Conservation (phyloP, 2,888 invertebrate genomes). For the Polylopha cassiicola region DNA sequence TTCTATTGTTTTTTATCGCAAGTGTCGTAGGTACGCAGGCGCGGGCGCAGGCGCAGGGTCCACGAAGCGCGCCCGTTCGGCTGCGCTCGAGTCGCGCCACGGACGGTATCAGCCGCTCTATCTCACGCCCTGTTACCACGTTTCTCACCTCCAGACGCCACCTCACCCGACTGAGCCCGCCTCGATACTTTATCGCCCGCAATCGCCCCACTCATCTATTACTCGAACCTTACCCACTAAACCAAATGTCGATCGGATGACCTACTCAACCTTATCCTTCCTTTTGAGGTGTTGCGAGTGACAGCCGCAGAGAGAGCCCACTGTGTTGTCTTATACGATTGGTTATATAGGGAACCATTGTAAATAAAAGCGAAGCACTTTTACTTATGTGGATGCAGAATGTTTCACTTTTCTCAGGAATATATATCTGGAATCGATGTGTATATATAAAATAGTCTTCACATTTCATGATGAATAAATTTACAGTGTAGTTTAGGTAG, state of each 20-base stretch:
- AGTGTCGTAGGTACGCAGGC: slow-evolving; percentile 14
- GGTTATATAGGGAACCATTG: too few species aligned
- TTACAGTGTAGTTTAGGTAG: too few species aligned
- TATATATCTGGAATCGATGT: too few species aligned
- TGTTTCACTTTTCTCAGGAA: too few species aligned
- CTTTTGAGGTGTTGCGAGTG: slow-evolving; percentile 46
- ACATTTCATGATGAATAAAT: too few species aligned
- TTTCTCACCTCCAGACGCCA: slow-evolving; percentile 70
- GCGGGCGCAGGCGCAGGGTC: slow-evolving; percentile 3
- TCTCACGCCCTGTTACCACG: slow-evolving; percentile 71
- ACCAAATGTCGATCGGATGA: slow-evolving; percentile 49
- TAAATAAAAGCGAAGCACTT: too few species aligned
- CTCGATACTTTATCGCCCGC: slow-evolving; percentile 58
- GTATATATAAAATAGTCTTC: too few species aligned
- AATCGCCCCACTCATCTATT: slow-evolving; percentile 66
- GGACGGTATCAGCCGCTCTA: slow-evolving; percentile 55
- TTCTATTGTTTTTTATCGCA: too few species aligned
- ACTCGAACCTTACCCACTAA: slow-evolving; percentile 59
- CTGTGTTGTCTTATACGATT: slow-evolving; percentile 28
- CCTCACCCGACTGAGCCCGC: slow-evolving; percentile 48
- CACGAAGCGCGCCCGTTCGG: slow-evolving; percentile 3
- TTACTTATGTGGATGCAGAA: too few species aligned
- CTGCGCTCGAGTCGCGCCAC: slow-evolving; percentile 28
- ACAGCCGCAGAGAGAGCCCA: slow-evolving; percentile 33
- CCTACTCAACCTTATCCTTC: slow-evolving; percentile 42